phyloP scores from a whole-genome alignment of 2,888 invertebrate species.

The Andrena praecox region DNA sequence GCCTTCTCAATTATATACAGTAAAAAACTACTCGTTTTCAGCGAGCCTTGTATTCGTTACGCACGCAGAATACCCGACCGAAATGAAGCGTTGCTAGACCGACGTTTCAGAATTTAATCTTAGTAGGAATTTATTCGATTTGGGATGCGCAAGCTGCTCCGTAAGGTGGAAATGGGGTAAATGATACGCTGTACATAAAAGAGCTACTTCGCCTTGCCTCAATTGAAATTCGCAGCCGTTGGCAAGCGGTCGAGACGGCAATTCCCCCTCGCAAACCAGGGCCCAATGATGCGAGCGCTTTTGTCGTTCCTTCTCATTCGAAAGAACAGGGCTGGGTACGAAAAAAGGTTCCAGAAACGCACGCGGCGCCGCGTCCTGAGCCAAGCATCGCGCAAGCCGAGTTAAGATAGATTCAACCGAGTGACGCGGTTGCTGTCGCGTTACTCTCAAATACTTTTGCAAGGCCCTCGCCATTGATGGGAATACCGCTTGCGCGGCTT shows the following conservation, averaged over 20 bases:
- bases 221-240: slow-evolving; percentile 96
- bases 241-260: slow-evolving; percentile 94
- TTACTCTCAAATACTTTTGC: slow-evolving; percentile 98
- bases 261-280: slow-evolving; percentile 94
- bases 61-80: slow-evolving; percentile 19
- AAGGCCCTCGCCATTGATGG: slow-evolving; percentile 98
- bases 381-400: slow-evolving; percentile 96
- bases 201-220: slow-evolving; percentile 96
- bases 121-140: slow-evolving; percentile 97
- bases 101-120: slow-evolving; percentile 98
- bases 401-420: slow-evolving; percentile 96
- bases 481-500: slow-evolving; percentile 99
- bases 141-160: slow-evolving; percentile 98
- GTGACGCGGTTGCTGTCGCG: slow-evolving; percentile 97
- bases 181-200: slow-evolving; percentile 93
- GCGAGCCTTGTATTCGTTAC: slow-evolving; percentile 21
- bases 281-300: slow-evolving; percentile 97
- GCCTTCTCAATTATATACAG: slow-evolving; percentile 50
- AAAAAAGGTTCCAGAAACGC: slow-evolving; percentile 98
- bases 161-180: slow-evolving; percentile 97
- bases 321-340: slow-evolving; percentile 92
- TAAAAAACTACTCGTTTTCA: slow-evolving; percentile 46
- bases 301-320: slow-evolving; percentile 92
- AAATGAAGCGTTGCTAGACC: slow-evolving; percentile 87
- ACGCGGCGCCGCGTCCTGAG: slow-evolving; percentile 96